Conservation (phyloP, 2,113 vertebrate species). For the Dunckerocampus dactyliophorus region DNA sequence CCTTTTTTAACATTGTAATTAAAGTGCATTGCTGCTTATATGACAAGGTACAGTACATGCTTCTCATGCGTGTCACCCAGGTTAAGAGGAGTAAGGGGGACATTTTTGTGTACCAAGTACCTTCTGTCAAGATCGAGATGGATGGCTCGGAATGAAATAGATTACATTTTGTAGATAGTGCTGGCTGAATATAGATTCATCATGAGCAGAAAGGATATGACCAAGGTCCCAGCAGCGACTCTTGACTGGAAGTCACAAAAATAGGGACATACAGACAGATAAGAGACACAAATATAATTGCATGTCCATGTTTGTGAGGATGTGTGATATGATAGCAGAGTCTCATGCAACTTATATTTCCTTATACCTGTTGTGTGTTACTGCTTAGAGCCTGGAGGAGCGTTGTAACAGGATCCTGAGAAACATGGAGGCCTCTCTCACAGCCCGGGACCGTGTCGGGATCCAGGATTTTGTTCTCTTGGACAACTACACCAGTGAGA, state of each 20-base stretch:
- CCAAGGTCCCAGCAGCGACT: conserved; percentile 41
- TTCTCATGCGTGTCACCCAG: no score
- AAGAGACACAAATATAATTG: background rate
- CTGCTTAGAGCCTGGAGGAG: conserved; percentile 78
- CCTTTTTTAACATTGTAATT: conserved; percentile 48
- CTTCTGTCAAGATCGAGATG: conserved; percentile 19
- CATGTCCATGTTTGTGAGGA: conserved; percentile 1
- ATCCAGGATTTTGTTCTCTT: conserved; percentile 94
- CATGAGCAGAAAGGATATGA: conserved; percentile 39
- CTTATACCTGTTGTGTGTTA: background rate
- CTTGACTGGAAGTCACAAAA: conserved; percentile 36
- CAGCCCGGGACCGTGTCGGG: conserved; percentile 89
- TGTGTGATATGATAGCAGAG: background rate
- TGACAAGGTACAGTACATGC: conserved; percentile 3
- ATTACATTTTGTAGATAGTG: conserved; percentile 55
- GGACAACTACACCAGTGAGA: conserved; percentile 87
- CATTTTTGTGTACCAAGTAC: conserved; percentile 10
- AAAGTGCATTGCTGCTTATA: conserved; percentile 46
- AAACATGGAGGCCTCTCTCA: conserved; percentile 88
- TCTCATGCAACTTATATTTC: no score
- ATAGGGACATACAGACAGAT: conserved; percentile 36
- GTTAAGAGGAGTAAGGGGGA: background rate
- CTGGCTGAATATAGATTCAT: conserved; percentile 37
- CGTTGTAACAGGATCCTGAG: conserved; percentile 72
- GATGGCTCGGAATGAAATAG: conserved; percentile 39